Percentiles rank a stretch among this genome's conserved stretches.
Evolutionary conservation across 2,888 invertebrate genomes (phyloP).

Genomic region (Incurvaria masculella): DNA sequence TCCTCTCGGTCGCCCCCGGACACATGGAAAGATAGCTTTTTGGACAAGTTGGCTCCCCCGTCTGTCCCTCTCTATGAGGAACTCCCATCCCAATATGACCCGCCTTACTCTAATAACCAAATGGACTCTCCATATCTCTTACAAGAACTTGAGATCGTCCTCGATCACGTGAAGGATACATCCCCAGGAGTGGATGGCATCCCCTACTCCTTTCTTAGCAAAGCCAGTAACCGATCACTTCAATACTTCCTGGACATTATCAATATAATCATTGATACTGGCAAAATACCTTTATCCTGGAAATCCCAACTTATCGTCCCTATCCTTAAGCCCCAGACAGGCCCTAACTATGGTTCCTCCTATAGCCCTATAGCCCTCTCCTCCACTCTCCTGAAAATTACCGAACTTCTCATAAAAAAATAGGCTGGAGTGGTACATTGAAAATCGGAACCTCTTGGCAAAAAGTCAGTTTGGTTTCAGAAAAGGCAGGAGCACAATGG

Average conservation of each 20-base stretch:
- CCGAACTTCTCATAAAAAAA: conserved; percentile 13
- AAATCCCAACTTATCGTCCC: conserved; percentile 10
- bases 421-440: conserved; percentile 14
- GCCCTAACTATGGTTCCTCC: conserved; percentile 2
- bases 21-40: not conserved
- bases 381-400: conserved; percentile 8
- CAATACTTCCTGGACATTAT: no score
- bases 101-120: no score
- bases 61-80: no score
- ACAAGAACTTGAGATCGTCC: no score
- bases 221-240: no score
- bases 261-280: conserved; percentile 3
- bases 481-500: conserved; percentile 15
- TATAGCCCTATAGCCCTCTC: conserved; percentile 14
- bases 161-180: no score
- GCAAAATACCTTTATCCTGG: conserved; percentile 8
- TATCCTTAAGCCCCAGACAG: conserved; percentile 5
- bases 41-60: not conserved
- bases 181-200: no score
- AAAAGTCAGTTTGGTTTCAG: conserved; percentile 15
- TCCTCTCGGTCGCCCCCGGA: not conserved
- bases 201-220: no score
- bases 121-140: no score
- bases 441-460: conserved; percentile 7
- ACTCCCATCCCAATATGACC: no score